These are phyloP conservation scores for Liopterus haemorrhoidalis DNA, from an alignment of 2,888 invertebrate genomes.

Conservation along the genomic window DNA sequence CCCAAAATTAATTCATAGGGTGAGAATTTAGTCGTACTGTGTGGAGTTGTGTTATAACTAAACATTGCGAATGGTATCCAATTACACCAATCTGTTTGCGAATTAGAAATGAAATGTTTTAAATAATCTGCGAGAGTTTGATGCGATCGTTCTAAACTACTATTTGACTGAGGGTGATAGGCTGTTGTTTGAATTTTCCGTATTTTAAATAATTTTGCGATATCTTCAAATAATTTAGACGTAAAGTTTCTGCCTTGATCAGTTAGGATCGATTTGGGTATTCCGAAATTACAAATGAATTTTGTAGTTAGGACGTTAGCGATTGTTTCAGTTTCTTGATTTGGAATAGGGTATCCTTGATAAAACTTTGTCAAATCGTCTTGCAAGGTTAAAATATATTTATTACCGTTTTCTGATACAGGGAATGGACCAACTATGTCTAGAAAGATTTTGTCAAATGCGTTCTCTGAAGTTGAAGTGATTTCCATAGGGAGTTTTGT, in stretches of 20 bases:
- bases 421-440: conserved; percentile 35
- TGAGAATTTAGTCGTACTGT: conserved; percentile 29
- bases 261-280: conserved; percentile 15
- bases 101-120: conserved; percentile 31
- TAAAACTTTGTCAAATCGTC: conserved; percentile 36
- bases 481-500: conserved; percentile 32
- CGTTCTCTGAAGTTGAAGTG: conserved; percentile 28
- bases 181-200: conserved; percentile 34
- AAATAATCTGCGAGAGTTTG: conserved; percentile 34
- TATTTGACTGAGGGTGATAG: conserved; percentile 34
- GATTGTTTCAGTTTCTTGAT: conserved; percentile 34
- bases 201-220: conserved; percentile 33
- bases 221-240: conserved; percentile 32
- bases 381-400: conserved; percentile 34
- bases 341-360: conserved; percentile 31
- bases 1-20: conserved; percentile 31
- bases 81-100: conserved; percentile 36
- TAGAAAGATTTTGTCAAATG: conserved; percentile 31
- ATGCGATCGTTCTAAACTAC: conserved; percentile 36
- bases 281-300: conserved; percentile 28
- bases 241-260: conserved; percentile 26
- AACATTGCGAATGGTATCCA: conserved; percentile 33
- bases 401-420: conserved; percentile 29
- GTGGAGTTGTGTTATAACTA: conserved; percentile 30
- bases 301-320: conserved; percentile 27